Evolutionary conservation across 2,797 vertebrate genomes (phyloP).

Genomic region (Pagetopsis macropterus): DNA sequence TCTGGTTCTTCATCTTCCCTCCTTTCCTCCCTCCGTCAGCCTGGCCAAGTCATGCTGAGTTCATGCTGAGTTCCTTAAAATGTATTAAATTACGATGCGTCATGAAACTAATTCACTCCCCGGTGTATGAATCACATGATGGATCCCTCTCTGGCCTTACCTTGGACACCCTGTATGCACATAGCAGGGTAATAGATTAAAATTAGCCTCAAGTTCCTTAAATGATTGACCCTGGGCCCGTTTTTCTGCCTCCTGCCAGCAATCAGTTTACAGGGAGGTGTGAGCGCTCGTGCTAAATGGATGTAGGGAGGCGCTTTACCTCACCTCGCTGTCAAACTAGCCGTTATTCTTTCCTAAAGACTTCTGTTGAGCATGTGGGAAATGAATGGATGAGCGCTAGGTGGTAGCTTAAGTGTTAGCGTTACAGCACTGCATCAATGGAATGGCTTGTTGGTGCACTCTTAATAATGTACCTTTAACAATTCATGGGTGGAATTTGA

Average conservation of each 20-base stretch:
- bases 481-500: slow-evolving; percentile 75
- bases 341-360: slow-evolving; percentile 61
- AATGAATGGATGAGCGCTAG: slow-evolving; percentile 29
- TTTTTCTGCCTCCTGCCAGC: slow-evolving; percentile 64
- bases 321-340: slow-evolving; percentile 62
- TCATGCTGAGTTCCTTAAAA: slow-evolving; percentile 83
- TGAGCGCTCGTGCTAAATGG: slow-evolving; percentile 52
- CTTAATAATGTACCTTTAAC: slow-evolving; percentile 76
- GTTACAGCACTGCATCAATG: slow-evolving; percentile 53
- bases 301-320: slow-evolving; percentile 36
- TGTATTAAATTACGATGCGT: slow-evolving; percentile 85
- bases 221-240: slow-evolving; percentile 79
- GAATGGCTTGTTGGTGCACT: slow-evolving; percentile 75
- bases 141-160: slow-evolving; percentile 73
- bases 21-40: slow-evolving; percentile 55
- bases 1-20: slow-evolving; percentile 68
- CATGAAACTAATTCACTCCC: slow-evolving; percentile 81
- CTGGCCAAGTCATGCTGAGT: slow-evolving; percentile 76
- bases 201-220: slow-evolving; percentile 80
- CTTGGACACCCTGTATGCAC: slow-evolving; percentile 82
- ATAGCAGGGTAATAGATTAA: slow-evolving; percentile 79
- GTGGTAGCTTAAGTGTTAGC: slow-evolving; percentile 41
- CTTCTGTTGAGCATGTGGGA: slow-evolving; percentile 35
- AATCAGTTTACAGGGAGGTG: slow-evolving; percentile 67
- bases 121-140: slow-evolving; percentile 83